A percentile compares a stretch with the other conserved stretches of the same genome.
phyloP scores from a whole-genome alignment of 2,113 vertebrate genomes.

The Cephalopterus ornatus region DNA sequence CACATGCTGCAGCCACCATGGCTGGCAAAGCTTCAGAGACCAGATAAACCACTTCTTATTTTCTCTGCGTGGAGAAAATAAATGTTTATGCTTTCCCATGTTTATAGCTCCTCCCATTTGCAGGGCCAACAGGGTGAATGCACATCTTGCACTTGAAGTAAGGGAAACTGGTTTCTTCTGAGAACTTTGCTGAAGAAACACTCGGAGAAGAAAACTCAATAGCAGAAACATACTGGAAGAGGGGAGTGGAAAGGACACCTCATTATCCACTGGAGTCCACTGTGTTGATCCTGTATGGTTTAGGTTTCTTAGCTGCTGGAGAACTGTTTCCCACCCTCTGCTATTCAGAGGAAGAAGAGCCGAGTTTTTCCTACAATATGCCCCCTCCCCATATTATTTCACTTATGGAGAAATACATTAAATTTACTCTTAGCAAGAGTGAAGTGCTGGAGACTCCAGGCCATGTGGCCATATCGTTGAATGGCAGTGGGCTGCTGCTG shows the following conservation, averaged over 20 bases:
- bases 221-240: background rate
- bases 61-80: background rate
- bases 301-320: background rate
- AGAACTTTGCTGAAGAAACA: background rate
- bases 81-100: background rate
- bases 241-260: background rate
- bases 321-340: background rate
- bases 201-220: background rate
- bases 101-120: background rate
- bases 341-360: background rate
- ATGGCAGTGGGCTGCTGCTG: background rate
- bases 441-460: background rate
- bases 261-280: no score
- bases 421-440: background rate
- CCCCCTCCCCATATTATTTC: background rate
- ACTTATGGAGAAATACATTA: background rate
- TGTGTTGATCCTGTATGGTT: background rate
- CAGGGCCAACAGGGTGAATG: background rate
- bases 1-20: fast-evolving
- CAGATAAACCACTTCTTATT: background rate
- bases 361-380: background rate
- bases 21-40: background rate
- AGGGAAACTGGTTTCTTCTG: background rate
- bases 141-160: background rate
- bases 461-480: background rate